Percentiles rank a stretch among this genome's conserved stretches.
Evolutionary conservation across 2,797 vertebrate species (phyloP).

Genomic region (Tenualosa thibaudeaui): DNA sequence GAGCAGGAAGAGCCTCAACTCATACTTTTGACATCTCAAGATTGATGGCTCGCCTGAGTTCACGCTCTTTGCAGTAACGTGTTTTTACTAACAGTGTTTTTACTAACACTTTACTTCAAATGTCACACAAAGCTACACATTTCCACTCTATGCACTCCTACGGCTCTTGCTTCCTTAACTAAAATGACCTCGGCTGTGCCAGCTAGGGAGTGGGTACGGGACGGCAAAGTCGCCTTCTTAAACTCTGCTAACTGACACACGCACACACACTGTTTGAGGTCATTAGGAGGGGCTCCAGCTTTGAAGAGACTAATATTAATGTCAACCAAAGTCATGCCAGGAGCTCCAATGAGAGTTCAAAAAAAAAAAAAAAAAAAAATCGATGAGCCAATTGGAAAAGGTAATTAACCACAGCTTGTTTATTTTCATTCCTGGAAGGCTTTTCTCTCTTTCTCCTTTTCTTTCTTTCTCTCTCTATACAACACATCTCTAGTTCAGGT

Average conservation of each 20-base stretch:
- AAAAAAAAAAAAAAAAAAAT: conserved; percentile 58
- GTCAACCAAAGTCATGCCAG: conserved; percentile 49
- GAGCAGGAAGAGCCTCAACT: not conserved
- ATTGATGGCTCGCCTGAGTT: not conserved
- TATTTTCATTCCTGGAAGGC: conserved; percentile 50
- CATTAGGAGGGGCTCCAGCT: not conserved
- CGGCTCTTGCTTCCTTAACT: not conserved
- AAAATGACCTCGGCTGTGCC: not conserved
- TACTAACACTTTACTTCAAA: too few species aligned
- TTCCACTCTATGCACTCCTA: not conserved
- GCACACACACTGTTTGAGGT: not conserved
- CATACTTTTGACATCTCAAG: not conserved
- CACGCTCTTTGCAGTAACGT: not conserved
- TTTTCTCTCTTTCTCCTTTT: not conserved
- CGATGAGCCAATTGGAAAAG: conserved; percentile 36
- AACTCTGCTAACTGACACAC: not conserved
- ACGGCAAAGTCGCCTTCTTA: not conserved
- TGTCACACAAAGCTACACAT: not conserved
- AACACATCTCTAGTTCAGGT: too few species aligned
- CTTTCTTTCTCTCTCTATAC: not conserved
- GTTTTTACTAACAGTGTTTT: too few species aligned
- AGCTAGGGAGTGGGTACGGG: too few species aligned
- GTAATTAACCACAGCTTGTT: conserved; percentile 53
- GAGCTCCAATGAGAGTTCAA: conserved; percentile 35
- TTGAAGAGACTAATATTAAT: conserved; percentile 24